Percentiles rank a stretch among this genome's conserved stretches.
phyloP scores from a whole-genome alignment of 2,888 invertebrate genomes.

The Rosalia funebris region DNA sequence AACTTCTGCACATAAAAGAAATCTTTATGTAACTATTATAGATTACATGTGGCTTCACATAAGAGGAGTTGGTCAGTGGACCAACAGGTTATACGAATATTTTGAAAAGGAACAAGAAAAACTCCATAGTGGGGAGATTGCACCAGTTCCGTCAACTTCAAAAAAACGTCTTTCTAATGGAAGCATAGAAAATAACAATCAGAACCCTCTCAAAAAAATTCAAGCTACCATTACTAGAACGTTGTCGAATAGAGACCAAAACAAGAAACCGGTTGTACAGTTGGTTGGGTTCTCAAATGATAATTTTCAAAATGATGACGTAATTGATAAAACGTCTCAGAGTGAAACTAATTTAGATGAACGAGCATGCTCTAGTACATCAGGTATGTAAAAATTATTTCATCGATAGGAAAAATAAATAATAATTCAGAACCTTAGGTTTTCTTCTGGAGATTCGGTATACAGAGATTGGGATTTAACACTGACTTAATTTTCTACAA shows the following conservation, averaged over 20 bases:
- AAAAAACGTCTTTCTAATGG: constrained; percentile 52
- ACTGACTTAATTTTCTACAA: too few species aligned
- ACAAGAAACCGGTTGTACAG: constrained; percentile 55
- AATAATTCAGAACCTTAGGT: too few species aligned
- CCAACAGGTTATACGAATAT: constrained; percentile 84
- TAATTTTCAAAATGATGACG: constrained; percentile 53
- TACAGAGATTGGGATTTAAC: too few species aligned
- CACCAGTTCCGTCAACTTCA: constrained; percentile 52
- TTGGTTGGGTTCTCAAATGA: constrained; percentile 61
- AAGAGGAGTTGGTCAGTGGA: constrained; percentile 94
- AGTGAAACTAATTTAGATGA: constrained; percentile 51
- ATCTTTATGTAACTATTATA: constrained; percentile 54
- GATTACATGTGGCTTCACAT: constrained; percentile 95
- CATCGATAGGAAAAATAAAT: neutral
- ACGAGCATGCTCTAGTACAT: constrained; percentile 55
- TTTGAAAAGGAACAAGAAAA: constrained; percentile 85
- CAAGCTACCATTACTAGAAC: constrained; percentile 65
- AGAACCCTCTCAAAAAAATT: constrained; percentile 59
- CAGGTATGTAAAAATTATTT: constrained; percentile 53
- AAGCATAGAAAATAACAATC: constrained; percentile 53
- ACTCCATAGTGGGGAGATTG: constrained; percentile 73
- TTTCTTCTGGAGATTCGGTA: too few species aligned
- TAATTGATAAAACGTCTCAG: constrained; percentile 40
- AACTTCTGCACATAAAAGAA: neutral
- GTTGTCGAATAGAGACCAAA: constrained; percentile 65